Evolutionary conservation across 2,888 invertebrate species (phyloP).

Genomic region (Drosophila prolongata): DNA sequence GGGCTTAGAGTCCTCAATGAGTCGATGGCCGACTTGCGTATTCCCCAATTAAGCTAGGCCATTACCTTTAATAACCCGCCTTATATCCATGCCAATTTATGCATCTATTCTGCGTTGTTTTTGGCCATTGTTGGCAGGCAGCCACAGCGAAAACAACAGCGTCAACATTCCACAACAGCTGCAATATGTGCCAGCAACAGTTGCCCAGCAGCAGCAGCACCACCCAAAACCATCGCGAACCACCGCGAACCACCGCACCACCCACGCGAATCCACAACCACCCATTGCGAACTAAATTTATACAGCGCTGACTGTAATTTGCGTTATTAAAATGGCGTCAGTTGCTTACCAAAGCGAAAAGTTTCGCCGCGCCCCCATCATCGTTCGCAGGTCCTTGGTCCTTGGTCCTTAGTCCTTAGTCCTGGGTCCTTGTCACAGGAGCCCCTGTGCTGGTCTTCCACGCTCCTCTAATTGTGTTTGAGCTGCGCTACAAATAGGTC

Average conservation of each 20-base stretch:
- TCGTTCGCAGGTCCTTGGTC: slow-evolving; percentile 7
- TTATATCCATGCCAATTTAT: slow-evolving; percentile 28
- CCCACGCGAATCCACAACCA: slow-evolving; percentile 7
- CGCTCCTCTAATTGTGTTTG: slow-evolving; percentile 54
- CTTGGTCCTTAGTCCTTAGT: slow-evolving; percentile 9
- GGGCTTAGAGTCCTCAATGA: slow-evolving; percentile 2
- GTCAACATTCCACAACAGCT: slow-evolving; percentile 45
- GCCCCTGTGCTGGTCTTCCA: slow-evolving; percentile 25
- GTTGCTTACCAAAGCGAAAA: slow-evolving; percentile 70
- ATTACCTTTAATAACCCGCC: slow-evolving; percentile 24
- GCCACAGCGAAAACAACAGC: slow-evolving; percentile 40
- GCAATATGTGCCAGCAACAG: slow-evolving; percentile 72
- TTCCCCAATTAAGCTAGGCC: slow-evolving; percentile 16
- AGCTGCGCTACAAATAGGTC: slow-evolving; percentile 33
- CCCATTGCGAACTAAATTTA: slow-evolving; percentile 57
- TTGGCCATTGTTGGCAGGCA: slow-evolving; percentile 26
- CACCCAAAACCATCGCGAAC: neutral
- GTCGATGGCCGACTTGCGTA: slow-evolving; percentile 1
- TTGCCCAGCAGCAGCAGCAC: slow-evolving; percentile 42
- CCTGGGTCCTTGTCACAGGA: slow-evolving; percentile 17
- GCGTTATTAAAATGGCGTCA: slow-evolving; percentile 77
- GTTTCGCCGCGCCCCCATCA: slow-evolving; percentile 22
- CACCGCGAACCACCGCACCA: neutral
- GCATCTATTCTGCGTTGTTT: slow-evolving; percentile 28
- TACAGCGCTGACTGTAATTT: slow-evolving; percentile 69